phyloP scores from a whole-genome alignment of 2,113 vertebrate species.

The Cromileptes altivelis region DNA sequence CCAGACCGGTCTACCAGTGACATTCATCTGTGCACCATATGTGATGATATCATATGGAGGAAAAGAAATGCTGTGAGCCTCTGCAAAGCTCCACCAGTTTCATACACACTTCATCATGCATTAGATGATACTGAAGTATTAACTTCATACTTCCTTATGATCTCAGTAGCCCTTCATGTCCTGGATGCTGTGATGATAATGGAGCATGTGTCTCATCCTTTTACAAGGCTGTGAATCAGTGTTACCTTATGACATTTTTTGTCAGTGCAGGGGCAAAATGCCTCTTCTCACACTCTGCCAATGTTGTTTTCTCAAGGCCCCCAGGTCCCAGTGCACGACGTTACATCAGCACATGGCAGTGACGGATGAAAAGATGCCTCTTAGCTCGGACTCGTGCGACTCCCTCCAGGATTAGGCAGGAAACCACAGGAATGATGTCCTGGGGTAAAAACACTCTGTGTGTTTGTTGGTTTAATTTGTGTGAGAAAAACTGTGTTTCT shows the following conservation, averaged over 20 bases:
- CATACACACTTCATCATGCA: not conserved
- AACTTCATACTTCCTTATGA: not conserved
- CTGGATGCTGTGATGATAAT: not conserved
- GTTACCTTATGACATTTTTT: not conserved
- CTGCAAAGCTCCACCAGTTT: not conserved
- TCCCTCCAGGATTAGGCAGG: constrained; percentile 44
- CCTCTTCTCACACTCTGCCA: constrained; percentile 25
- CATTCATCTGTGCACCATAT: constrained; percentile 47
- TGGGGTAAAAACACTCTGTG: constrained; percentile 5
- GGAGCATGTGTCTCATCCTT: not conserved
- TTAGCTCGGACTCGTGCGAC: not conserved
- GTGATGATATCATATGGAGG: not conserved
- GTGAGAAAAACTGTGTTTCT: constrained; percentile 29
- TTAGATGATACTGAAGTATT: not conserved
- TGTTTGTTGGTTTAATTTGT: constrained; percentile 30
- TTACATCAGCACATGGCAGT: constrained; percentile 41
- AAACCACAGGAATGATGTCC: constrained; percentile 43
- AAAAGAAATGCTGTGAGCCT: not conserved
- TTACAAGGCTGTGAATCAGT: constrained; percentile 4
- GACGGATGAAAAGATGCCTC: constrained; percentile 38
- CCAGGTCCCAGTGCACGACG: not conserved
- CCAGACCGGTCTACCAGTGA: not conserved
- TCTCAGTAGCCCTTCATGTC: not conserved
- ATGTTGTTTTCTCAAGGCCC: constrained; percentile 39
- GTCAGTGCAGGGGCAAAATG: not conserved